Percentiles rank a stretch among this genome's conserved stretches.
Evolutionary conservation across 1,140 invertebrate genomes (phyloP).

Genomic region (Leptonema lineaticorne): DNA sequence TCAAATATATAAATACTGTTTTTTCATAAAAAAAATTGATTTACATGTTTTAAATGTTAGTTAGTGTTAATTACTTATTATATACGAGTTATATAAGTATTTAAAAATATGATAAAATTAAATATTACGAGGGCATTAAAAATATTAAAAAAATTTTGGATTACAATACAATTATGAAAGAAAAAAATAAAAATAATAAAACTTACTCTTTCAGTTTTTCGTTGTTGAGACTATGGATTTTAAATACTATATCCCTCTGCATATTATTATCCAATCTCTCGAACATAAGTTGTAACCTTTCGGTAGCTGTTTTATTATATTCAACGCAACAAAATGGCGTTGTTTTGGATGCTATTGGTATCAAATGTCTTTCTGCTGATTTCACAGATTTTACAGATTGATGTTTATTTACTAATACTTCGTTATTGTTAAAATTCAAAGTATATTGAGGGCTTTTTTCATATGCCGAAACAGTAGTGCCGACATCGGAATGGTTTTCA

Average conservation of each 20-base stretch:
- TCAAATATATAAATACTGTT: no score
- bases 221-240: slow-evolving; percentile 21
- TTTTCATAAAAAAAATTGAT: no score
- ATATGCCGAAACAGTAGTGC: neutral
- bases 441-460: neutral
- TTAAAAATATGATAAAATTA: no score
- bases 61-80: no score
- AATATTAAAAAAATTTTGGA: no score
- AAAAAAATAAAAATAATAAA: neutral
- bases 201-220: slow-evolving; percentile 31
- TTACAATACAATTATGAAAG: neutral
- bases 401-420: neutral
- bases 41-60: no score
- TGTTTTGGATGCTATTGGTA: slow-evolving; percentile 25
- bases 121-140: no score
- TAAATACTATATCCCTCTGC: neutral
- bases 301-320: slow-evolving; percentile 25
- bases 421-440: no score
- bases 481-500: neutral
- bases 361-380: neutral
- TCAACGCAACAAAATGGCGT: slow-evolving; percentile 9
- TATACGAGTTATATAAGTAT: no score
- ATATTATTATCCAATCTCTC: slow-evolving; percentile 22
- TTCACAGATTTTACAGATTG: neutral
- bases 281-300: slow-evolving; percentile 31